These are phyloP conservation scores for Sylvia borin DNA, from an alignment of 2,797 vertebrate genomes.

Conservation along the genomic window DNA sequence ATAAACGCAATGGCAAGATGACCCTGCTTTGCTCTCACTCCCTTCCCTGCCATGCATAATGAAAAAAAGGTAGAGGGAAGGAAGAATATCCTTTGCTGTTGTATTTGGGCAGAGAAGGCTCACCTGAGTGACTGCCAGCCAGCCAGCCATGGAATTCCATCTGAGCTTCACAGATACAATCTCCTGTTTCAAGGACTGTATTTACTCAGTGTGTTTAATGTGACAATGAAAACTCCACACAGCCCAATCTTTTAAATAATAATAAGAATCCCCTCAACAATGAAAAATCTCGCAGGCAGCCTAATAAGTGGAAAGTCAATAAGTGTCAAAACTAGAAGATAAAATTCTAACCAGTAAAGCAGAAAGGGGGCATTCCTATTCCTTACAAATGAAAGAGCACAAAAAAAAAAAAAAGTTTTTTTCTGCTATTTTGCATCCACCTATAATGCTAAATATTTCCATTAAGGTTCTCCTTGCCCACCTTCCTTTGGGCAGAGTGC, in stretches of 20 bases:
- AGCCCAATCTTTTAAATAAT: background rate
- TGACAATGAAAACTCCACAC: background rate
- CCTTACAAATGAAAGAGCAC: background rate
- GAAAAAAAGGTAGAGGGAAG: background rate
- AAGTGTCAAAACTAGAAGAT: background rate
- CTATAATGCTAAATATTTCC: background rate
- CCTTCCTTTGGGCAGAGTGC: background rate
- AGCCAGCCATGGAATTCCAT: background rate
- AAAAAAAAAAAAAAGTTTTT: background rate
- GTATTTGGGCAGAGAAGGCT: background rate
- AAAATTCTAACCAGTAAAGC: conserved; percentile 3
- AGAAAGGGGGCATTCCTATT: background rate
- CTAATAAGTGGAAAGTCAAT: conserved; percentile 15
- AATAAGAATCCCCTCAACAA: background rate
- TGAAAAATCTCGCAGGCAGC: background rate
- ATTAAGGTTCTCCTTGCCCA: background rate
- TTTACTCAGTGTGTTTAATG: conserved; percentile 16
- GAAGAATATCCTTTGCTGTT: background rate
- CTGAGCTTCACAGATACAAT: conserved; percentile 23
- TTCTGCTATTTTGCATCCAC: background rate
- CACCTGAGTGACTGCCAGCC: conserved; percentile 9
- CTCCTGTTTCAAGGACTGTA: background rate
- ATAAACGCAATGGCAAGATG: background rate
- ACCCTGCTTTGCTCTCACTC: background rate
- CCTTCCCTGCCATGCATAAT: background rate